Conservation (phyloP, 1,140 invertebrate species). For the Solen grandis region DNA sequence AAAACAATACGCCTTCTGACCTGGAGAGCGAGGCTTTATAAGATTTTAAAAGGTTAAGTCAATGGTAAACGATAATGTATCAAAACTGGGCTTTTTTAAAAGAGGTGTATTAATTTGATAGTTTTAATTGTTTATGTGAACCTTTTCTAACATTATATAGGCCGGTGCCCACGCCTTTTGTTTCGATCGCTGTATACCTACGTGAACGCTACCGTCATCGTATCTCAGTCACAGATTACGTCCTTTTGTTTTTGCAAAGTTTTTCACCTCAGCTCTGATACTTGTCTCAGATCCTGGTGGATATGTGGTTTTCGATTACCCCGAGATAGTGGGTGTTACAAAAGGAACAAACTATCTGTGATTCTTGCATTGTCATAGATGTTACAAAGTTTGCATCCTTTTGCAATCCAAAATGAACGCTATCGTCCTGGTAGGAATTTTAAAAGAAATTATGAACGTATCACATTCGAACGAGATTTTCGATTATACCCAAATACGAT, state of each 20-base stretch:
- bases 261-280: neutral
- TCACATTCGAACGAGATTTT: too few relatives aligned
- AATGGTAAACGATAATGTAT: conserved; percentile 32
- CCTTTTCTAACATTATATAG: conserved; percentile 39
- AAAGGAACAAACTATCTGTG: too few relatives aligned
- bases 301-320: neutral
- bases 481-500: too few relatives aligned
- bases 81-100: neutral
- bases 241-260: neutral
- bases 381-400: too few relatives aligned
- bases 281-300: neutral
- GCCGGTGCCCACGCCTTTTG: conserved; percentile 1
- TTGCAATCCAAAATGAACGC: too few relatives aligned
- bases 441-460: too few relatives aligned
- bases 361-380: too few relatives aligned
- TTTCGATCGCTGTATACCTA: conserved; percentile 16
- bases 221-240: neutral
- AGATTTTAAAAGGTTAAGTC: conserved; percentile 38
- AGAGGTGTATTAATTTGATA: conserved; percentile 32
- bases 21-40: conserved; percentile 1
- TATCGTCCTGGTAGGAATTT: too few relatives aligned
- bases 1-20: neutral
- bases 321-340: neutral
- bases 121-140: conserved; percentile 37
- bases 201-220: neutral